A percentile compares a stretch with the other conserved stretches of the same genome.
phyloP scores from a whole-genome alignment of 2,113 vertebrate species.

The Ibidorhyncha struthersii region DNA sequence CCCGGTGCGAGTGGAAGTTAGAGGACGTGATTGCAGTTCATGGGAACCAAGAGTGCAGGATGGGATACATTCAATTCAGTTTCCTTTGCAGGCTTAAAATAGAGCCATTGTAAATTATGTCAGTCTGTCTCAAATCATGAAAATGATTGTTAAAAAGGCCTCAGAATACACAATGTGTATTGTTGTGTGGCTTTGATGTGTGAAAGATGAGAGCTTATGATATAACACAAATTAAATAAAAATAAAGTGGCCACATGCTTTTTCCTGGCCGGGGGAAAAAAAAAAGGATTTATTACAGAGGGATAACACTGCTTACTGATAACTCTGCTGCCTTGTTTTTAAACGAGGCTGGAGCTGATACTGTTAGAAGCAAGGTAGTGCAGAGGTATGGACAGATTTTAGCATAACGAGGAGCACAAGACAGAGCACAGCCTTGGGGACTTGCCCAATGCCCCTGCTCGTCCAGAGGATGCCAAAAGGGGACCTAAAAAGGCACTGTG shows the following conservation, averaged over 20 bases:
- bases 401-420: background rate
- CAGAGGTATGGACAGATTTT: background rate
- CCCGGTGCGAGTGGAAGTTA: constrained; percentile 81
- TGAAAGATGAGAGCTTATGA: constrained; percentile 88
- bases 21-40: constrained; percentile 94
- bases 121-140: constrained; percentile 89
- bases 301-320: background rate
- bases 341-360: background rate
- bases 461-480: background rate
- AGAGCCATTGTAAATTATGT: constrained; percentile 98
- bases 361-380: background rate
- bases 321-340: constrained; percentile 5
- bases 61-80: constrained; percentile 99
- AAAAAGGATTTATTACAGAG: background rate
- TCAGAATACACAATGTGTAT: constrained; percentile 86
- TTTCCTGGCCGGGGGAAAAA: constrained; percentile 37
- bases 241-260: constrained; percentile 52
- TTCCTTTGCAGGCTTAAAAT: constrained; percentile 99
- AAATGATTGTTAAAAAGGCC: constrained; percentile 87
- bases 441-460: fast-evolving
- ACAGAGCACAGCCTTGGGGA: background rate
- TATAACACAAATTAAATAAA: constrained; percentile 73
- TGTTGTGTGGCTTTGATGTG: constrained; percentile 91
- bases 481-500: background rate
- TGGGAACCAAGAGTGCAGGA: constrained; percentile 99